phyloP scores from a whole-genome alignment of 2,113 vertebrate genomes.

The Amblyornis subalaris region DNA sequence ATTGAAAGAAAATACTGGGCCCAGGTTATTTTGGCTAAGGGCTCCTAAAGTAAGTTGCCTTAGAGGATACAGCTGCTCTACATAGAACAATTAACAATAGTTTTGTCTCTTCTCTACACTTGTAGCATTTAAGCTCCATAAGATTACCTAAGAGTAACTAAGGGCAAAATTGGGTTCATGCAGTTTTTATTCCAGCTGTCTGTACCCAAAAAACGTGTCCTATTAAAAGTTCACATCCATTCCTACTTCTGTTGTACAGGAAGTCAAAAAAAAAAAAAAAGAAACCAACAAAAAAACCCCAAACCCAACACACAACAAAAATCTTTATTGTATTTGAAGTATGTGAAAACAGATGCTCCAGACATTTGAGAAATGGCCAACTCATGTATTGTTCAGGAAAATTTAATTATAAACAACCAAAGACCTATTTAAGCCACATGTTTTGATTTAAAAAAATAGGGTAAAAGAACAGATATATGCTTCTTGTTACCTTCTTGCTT shows the following conservation, averaged over 20 bases:
- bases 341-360: slow-evolving; percentile 39
- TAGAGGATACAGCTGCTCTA: background rate
- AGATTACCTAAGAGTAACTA: background rate
- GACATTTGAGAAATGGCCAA: slow-evolving; percentile 4
- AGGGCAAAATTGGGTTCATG: background rate
- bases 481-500: background rate
- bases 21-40: background rate
- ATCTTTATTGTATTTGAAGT: background rate
- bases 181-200: background rate
- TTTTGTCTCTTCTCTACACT: background rate
- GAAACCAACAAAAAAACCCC: background rate
- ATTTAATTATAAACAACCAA: slow-evolving; percentile 13
- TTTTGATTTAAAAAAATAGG: background rate
- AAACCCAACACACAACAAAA: background rate
- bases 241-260: background rate
- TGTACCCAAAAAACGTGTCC: background rate
- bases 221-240: background rate
- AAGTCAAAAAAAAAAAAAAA: background rate
- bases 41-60: background rate
- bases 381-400: background rate
- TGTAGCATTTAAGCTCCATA: background rate
- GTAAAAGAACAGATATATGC: background rate
- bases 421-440: background rate
- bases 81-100: fast-evolving
- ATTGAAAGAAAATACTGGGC: background rate